Conservation (phyloP, 2,113 vertebrate species). For the Eupsittula cactorum region DNA sequence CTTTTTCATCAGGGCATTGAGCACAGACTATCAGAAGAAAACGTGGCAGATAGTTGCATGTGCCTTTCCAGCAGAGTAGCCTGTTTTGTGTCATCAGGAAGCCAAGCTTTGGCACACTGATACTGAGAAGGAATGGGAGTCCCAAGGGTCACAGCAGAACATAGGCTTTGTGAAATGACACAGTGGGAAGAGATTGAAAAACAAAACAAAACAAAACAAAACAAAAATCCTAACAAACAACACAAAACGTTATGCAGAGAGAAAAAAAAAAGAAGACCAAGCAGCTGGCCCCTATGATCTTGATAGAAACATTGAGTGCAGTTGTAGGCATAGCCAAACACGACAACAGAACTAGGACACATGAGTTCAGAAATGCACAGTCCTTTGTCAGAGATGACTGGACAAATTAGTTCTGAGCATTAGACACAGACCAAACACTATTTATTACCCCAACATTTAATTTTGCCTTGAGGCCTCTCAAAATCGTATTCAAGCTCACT, state of each 20-base stretch:
- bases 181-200: neutral
- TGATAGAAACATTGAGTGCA: neutral
- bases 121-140: neutral
- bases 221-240: neutral
- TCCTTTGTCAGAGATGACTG: neutral
- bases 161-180: neutral
- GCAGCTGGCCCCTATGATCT: neutral
- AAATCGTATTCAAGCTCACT: neutral
- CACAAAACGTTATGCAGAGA: neutral
- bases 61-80: neutral
- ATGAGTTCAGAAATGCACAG: neutral
- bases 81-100: conserved; percentile 2
- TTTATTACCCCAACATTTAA: neutral
- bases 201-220: neutral
- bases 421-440: neutral
- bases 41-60: neutral
- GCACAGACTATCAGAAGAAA: neutral
- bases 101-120: neutral
- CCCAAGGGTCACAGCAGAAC: neutral
- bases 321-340: neutral
- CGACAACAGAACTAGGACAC: neutral
- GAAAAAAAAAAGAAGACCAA: neutral
- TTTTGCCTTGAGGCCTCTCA: neutral
- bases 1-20: neutral
- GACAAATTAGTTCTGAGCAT: neutral